A percentile compares a stretch with the other conserved stretches of the same genome.
phyloP scores from a whole-genome alignment of 2,888 invertebrate genomes.

The Exocentrus adspersus region DNA sequence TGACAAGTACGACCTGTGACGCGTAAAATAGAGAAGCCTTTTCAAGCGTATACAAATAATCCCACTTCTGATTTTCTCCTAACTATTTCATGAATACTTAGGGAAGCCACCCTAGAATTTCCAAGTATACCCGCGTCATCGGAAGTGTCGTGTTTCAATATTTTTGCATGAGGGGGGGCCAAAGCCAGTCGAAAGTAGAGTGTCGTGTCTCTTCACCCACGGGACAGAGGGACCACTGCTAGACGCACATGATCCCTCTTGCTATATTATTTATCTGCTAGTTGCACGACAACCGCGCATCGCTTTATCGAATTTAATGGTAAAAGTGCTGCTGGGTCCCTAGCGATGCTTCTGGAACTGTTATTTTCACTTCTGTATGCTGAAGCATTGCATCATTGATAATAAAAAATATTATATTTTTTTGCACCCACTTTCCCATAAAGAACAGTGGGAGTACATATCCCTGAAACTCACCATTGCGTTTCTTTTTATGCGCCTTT shows the following conservation, averaged over 20 bases:
- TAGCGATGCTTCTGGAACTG: slow-evolving; percentile 29
- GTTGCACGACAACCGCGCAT: slow-evolving; percentile 50
- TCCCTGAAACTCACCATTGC: no score
- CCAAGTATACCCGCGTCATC: slow-evolving; percentile 16
- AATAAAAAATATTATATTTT: no score
- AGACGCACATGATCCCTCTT: slow-evolving; percentile 47
- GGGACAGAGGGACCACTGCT: slow-evolving; percentile 53
- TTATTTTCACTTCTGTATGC: background rate
- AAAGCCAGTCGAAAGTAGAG: slow-evolving; percentile 61
- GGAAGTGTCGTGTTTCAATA: slow-evolving; percentile 59
- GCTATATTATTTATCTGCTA: slow-evolving; percentile 54
- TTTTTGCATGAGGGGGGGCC: slow-evolving; percentile 57
- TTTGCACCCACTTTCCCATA: no score
- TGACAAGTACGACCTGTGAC: no score
- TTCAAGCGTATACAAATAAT: background rate
- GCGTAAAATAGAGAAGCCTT: no score
- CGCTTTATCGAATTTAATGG: slow-evolving; percentile 50
- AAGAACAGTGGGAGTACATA: background rate
- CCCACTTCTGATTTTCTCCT: background rate
- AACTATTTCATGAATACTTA: background rate
- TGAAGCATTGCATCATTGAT: background rate
- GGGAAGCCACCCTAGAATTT: background rate
- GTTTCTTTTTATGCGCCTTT: no score
- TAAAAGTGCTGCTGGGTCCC: slow-evolving; percentile 45
- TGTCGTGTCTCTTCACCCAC: slow-evolving; percentile 62